Evolutionary conservation across 2,113 vertebrate species (phyloP).

Genomic region (Halcyon malimbica): DNA sequence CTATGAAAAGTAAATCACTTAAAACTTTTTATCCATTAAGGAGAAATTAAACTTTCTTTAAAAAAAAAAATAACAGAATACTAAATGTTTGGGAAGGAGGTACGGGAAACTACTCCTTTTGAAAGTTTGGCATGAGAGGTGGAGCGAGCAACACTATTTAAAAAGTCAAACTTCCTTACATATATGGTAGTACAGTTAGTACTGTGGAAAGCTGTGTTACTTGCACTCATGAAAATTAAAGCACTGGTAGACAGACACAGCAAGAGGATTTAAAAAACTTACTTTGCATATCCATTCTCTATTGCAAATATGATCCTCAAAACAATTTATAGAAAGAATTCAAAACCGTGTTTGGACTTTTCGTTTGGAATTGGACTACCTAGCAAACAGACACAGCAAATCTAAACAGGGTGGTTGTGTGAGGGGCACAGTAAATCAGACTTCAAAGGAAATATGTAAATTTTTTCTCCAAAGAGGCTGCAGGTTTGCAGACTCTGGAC

Average conservation of each 20-base stretch:
- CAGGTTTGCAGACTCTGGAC: slow-evolving; percentile 67
- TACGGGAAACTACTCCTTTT: not conserved
- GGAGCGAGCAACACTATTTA: not conserved
- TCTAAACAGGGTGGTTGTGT: slow-evolving; percentile 14
- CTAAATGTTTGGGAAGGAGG: not conserved
- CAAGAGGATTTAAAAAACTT: not conserved
- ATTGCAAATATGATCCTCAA: not conserved
- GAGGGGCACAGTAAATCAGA: slow-evolving; percentile 14
- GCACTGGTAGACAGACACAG: not conserved
- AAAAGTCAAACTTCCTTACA: not conserved
- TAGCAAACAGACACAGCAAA: slow-evolving; percentile 61
- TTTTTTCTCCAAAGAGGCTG: slow-evolving; percentile 90
- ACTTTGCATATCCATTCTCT: not conserved
- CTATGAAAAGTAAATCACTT: not conserved
- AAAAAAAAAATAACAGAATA: not conserved
- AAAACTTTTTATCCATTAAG: not conserved
- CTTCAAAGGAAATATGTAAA: slow-evolving; percentile 79
- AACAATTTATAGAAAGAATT: slow-evolving; percentile 86
- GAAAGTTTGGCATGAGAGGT: not conserved
- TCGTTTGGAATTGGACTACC: slow-evolving; percentile 79
- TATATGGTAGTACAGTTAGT: not conserved
- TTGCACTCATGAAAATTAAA: not conserved
- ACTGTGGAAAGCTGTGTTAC: not conserved
- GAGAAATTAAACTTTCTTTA: not conserved
- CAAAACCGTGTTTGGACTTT: slow-evolving; percentile 90